phyloP scores from a whole-genome alignment of 2,888 invertebrate genomes.

The Erynnis tages region DNA sequence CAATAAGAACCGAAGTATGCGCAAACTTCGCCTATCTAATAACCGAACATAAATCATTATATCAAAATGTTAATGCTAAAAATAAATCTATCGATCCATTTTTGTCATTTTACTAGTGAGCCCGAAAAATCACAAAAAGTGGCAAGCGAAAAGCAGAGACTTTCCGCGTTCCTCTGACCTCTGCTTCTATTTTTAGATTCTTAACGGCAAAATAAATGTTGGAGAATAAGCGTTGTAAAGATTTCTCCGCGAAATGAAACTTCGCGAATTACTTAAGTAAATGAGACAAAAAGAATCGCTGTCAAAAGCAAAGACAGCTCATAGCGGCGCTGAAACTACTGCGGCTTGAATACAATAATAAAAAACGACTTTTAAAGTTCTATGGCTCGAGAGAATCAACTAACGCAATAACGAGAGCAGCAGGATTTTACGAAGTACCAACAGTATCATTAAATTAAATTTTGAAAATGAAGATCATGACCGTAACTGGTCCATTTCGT shows the following conservation, averaged over 20 bases:
- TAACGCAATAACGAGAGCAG: too few relatives aligned
- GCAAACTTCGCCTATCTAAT: too few relatives aligned
- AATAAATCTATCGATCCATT: too few relatives aligned
- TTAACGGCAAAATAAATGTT: slow-evolving; percentile 25
- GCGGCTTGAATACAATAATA: slow-evolving; percentile 3
- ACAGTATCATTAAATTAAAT: too few relatives aligned
- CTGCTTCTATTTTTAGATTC: slow-evolving; percentile 18
- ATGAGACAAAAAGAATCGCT: slow-evolving; percentile 64
- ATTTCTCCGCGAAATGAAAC: slow-evolving; percentile 54
- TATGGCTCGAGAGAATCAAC: neutral
- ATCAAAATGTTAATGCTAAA: too few relatives aligned
- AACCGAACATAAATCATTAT: too few relatives aligned
- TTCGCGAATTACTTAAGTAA: slow-evolving; percentile 63
- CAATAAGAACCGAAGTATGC: too few relatives aligned
- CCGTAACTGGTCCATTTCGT: too few relatives aligned
- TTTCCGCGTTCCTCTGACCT: slow-evolving; percentile 12
- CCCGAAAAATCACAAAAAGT: slow-evolving; percentile 17
- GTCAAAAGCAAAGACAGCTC: slow-evolving; percentile 73
- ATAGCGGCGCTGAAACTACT: slow-evolving; percentile 56
- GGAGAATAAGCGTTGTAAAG: slow-evolving; percentile 19
- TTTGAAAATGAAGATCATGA: too few relatives aligned
- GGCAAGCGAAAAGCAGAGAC: slow-evolving; percentile 11
- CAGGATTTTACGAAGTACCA: too few relatives aligned
- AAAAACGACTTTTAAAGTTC: neutral
- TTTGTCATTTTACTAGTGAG: too few relatives aligned